Conservation (phyloP, 23 tunicate genomes). For the Halocynthia roretzi region DNA sequence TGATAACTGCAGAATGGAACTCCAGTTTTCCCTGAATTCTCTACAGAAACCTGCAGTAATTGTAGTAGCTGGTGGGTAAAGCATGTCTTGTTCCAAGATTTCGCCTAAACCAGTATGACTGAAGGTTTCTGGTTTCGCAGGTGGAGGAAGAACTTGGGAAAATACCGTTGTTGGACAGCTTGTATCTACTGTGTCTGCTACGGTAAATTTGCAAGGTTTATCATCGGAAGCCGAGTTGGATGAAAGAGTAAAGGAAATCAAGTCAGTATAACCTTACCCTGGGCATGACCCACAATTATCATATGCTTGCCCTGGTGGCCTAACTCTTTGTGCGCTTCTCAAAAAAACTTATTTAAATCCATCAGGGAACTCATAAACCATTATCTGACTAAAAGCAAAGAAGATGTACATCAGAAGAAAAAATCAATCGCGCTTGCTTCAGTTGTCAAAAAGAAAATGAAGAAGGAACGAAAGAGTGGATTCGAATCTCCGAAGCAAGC, state of each 20-base stretch:
- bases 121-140: constrained; percentile 14
- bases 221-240: constrained; percentile 22
- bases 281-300: too few relatives aligned
- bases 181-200: constrained; percentile 7
- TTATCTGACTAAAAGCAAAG: neutral
- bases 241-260: constrained; percentile 25
- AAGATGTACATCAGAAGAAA: neutral
- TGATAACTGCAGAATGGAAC: constrained; percentile 91
- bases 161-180: constrained; percentile 70
- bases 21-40: constrained; percentile 77
- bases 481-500: neutral
- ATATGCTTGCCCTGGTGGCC: neutral
- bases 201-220: constrained; percentile 23
- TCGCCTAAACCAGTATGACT: neutral
- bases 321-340: neutral
- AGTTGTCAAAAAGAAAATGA: constrained; percentile 4
- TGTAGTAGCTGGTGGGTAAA: constrained; percentile 54
- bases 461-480: neutral
- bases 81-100: neutral
- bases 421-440: neutral
- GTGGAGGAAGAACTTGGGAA: constrained; percentile 56
- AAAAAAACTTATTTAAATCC: too few relatives aligned
- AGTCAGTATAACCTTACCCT: constrained; percentile 7
- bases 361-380: too few relatives aligned
- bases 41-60: constrained; percentile 61